Conservation (phyloP, 2,797 vertebrate genomes). For the Aeoliscus strigatus region DNA sequence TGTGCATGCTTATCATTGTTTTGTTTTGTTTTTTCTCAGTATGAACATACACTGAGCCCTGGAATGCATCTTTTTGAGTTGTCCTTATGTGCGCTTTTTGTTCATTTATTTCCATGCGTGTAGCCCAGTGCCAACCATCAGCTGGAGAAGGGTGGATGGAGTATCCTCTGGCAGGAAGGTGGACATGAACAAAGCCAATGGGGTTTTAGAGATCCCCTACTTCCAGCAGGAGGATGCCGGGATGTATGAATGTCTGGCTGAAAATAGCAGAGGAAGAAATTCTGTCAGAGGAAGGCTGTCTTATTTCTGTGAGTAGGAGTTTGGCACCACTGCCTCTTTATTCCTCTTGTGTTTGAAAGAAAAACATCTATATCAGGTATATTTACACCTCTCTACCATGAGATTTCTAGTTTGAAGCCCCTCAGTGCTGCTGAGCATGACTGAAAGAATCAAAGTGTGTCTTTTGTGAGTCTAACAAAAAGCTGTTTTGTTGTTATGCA, state of each 20-base stretch:
- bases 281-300: slow-evolving; percentile 86
- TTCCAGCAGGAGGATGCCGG: slow-evolving; percentile 93
- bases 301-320: slow-evolving; percentile 84
- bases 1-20: too few species aligned
- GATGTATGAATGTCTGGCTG: slow-evolving; percentile 87
- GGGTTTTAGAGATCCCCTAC: slow-evolving; percentile 90
- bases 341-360: slow-evolving; percentile 14
- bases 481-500: slow-evolving; percentile 55
- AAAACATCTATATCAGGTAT: slow-evolving; percentile 20
- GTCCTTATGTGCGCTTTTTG: too few species aligned
- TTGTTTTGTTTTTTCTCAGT: too few species aligned
- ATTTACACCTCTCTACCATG: slow-evolving; percentile 13
- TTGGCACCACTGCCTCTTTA: slow-evolving; percentile 16
- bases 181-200: slow-evolving; percentile 82
- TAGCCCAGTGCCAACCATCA: slow-evolving; percentile 88
- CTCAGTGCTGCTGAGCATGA: slow-evolving; percentile 16
- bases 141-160: slow-evolving; percentile 86
- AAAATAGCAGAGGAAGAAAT: slow-evolving; percentile 88
- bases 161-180: slow-evolving; percentile 85
- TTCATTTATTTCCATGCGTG: slow-evolving; percentile 5
- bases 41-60: background rate
- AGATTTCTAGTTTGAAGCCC: slow-evolving; percentile 21
- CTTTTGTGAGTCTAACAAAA: slow-evolving; percentile 35
- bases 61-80: slow-evolving; percentile 1
- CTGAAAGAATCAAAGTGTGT: slow-evolving; percentile 15